These are phyloP conservation scores for Heliopora coerulea DNA, from an alignment of 92 coral and sea anemone genomes.

Conservation along the genomic window DNA sequence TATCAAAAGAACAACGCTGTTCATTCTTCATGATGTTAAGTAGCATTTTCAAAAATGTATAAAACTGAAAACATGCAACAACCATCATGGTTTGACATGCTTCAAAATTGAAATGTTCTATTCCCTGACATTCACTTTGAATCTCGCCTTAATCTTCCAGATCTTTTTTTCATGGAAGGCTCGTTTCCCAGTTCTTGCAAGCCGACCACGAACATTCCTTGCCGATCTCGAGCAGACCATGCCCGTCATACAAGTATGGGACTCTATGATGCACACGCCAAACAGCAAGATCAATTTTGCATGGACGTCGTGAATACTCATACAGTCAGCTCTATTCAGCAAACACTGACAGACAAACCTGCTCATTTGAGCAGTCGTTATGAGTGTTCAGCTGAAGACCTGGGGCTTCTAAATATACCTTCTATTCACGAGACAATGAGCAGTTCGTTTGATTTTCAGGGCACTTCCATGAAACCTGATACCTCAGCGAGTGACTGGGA, in stretches of 20 bases:
- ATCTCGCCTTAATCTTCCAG: no score
- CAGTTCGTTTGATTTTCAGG: constrained; percentile 12
- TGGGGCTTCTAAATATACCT: constrained; percentile 32
- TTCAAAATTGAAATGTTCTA: no score
- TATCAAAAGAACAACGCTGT: no score
- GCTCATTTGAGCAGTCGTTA: not conserved
- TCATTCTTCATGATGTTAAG: no score
- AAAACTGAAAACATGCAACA: no score
- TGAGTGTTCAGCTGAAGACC: not conserved
- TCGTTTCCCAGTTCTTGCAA: constrained; percentile 2
- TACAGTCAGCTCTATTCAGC: not conserved
- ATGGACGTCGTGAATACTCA: not conserved
- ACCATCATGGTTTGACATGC: no score
- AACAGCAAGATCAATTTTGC: not conserved
- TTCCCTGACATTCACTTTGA: no score
- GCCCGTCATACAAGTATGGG: not conserved
- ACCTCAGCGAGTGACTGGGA: not conserved
- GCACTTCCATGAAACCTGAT: not conserved
- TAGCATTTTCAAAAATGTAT: no score
- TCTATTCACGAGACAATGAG: constrained; percentile 35
- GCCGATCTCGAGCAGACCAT: not conserved
- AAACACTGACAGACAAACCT: not conserved
- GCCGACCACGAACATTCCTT: not conserved
- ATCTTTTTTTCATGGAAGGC: no score
- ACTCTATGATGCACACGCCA: not conserved